Conservation (phyloP, 2,888 invertebrate species). For the Therioaphis trifolii region DNA sequence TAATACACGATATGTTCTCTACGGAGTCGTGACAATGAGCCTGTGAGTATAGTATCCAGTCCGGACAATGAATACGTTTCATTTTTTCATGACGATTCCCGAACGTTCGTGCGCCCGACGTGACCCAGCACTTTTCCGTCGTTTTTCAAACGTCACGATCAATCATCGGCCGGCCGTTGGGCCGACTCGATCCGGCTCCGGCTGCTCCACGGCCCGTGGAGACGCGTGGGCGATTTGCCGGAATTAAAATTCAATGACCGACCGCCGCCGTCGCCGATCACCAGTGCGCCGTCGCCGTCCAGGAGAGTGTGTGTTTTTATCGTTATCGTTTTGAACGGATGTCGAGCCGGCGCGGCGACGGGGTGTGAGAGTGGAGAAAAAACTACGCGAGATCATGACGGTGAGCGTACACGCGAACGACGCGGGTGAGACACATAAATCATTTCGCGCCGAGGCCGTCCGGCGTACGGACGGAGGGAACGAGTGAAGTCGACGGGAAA, state of each 20-base stretch:
- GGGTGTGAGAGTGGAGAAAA: background rate
- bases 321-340: no score
- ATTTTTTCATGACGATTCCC: background rate
- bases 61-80: conserved; percentile 11
- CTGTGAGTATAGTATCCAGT: no score
- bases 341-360: background rate
- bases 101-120: conserved; percentile 38
- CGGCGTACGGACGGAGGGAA: no score
- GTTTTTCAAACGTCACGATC: conserved; percentile 59
- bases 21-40: no score
- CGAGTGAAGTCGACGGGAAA: no score
- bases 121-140: conserved; percentile 52
- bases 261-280: no score
- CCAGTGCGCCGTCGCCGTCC: no score
- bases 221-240: background rate
- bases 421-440: no score
- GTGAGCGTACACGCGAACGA: background rate
- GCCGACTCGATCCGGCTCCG: background rate
- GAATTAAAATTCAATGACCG: conserved; percentile 6
- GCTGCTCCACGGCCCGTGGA: background rate
- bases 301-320: no score
- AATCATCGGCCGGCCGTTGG: conserved; percentile 26
- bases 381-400: background rate
- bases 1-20: no score
- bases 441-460: no score